Conservation (phyloP, 2,888 invertebrate species). For the Polyommatus icarus region DNA sequence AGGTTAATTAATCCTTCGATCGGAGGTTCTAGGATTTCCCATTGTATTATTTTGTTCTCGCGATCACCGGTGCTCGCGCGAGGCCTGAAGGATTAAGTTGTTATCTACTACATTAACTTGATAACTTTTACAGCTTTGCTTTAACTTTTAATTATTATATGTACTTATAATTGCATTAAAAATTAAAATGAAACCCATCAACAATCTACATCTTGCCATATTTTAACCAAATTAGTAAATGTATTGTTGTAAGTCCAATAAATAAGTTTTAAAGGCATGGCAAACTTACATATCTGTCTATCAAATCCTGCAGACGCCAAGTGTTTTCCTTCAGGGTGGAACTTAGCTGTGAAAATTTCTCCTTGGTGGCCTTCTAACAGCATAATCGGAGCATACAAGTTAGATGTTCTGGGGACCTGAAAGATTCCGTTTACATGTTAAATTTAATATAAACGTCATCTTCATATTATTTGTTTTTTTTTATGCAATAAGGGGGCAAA, state of each 20-base stretch:
- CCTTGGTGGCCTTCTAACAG: conserved; percentile 97
- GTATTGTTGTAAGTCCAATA: neutral
- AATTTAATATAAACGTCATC: neutral
- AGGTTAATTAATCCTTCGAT: too few species aligned
- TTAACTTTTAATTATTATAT: too few species aligned
- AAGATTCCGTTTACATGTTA: conserved; percentile 31
- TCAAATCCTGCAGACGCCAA: conserved; percentile 97
- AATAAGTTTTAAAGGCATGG: neutral
- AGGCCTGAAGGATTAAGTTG: too few species aligned
- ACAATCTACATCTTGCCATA: neutral
- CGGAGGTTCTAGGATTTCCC: too few species aligned
- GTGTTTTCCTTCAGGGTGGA: conserved; percentile 97
- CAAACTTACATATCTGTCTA: conserved; percentile 92
- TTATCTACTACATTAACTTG: neutral
- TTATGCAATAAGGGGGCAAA: too few species aligned
- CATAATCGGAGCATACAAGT: conserved; percentile 96
- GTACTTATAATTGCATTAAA: too few species aligned
- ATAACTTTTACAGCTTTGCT: neutral
- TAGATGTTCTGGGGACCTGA: conserved; percentile 91
- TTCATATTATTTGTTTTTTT: neutral
- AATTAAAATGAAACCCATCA: too few species aligned
- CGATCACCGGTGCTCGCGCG: too few species aligned
- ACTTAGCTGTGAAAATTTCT: conserved; percentile 95
- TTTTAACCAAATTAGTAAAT: too few species aligned
- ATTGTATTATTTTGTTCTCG: too few species aligned